Evolutionary conservation across 2,113 vertebrate genomes (phyloP).

Genomic region (Semnornis frantzii): DNA sequence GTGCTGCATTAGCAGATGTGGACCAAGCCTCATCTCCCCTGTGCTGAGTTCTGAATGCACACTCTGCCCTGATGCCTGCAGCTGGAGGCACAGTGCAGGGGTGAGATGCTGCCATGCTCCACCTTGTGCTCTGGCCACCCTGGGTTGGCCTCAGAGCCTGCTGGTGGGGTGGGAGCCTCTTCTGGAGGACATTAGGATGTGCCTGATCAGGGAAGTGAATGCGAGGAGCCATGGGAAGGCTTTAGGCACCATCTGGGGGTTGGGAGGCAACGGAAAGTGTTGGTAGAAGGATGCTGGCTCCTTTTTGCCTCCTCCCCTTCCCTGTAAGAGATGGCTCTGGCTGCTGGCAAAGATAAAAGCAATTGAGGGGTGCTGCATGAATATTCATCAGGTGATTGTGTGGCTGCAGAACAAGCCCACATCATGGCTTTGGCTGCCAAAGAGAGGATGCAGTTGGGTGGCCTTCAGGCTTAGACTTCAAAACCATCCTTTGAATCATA

Average conservation of each 20-base stretch:
- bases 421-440: conserved; percentile 30
- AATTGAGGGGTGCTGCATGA: neutral
- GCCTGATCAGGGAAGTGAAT: neutral
- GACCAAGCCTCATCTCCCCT: neutral
- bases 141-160: accelerated
- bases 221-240: neutral
- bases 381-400: conserved; percentile 31
- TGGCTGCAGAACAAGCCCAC: neutral
- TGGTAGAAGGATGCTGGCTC: neutral
- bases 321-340: neutral
- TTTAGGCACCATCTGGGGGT: accelerated
- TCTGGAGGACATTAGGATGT: neutral
- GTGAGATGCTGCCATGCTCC: neutral
- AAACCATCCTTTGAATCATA: conserved; percentile 54
- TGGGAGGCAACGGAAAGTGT: neutral
- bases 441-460: conserved; percentile 14
- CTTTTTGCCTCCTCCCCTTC: conserved; percentile 2
- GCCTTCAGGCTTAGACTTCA: conserved; percentile 45
- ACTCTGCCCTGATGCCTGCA: neutral
- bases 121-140: accelerated
- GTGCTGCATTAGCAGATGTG: neutral
- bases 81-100: neutral
- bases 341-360: conserved; percentile 28
- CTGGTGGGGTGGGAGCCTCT: neutral
- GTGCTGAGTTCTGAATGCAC: neutral